These are phyloP conservation scores for Iselma pallidipennis DNA, from an alignment of 2,888 invertebrate species.

Conservation along the genomic window DNA sequence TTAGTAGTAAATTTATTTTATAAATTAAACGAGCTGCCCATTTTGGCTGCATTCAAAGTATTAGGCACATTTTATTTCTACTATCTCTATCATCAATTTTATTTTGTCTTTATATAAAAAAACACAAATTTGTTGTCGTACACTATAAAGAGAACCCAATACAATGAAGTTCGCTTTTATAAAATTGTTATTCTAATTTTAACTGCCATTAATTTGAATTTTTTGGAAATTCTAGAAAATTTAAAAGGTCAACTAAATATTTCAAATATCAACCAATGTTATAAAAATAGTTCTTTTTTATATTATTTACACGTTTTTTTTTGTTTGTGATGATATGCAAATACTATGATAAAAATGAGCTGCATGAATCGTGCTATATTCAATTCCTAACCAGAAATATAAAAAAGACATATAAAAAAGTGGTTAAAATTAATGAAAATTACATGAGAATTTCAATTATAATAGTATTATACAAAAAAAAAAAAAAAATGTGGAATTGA, in stretches of 20 bases:
- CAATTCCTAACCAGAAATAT: constrained; percentile 38
- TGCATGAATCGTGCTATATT: constrained; percentile 33
- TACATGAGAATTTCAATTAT: not conserved
- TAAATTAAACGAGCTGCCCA: not conserved
- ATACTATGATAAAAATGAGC: constrained; percentile 43
- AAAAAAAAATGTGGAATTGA: no score
- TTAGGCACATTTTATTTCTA: constrained; percentile 37
- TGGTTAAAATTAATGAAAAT: not conserved
- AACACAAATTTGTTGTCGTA: constrained; percentile 15
- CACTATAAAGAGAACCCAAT: constrained; percentile 16
- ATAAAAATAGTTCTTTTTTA: constrained; percentile 41
- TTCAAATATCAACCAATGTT: constrained; percentile 34
- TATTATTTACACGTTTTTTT: constrained; percentile 30
- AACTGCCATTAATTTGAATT: not conserved
- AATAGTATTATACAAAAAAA: constrained; percentile 6
- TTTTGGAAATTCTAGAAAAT: constrained; percentile 18
- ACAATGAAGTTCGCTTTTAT: constrained; percentile 8
- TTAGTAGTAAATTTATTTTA: constrained; percentile 1
- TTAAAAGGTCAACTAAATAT: constrained; percentile 18
- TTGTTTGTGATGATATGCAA: constrained; percentile 45
- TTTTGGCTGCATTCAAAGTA: constrained; percentile 4
- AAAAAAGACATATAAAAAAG: constrained; percentile 11
- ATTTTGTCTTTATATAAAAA: constrained; percentile 13
- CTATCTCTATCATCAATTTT: no score
- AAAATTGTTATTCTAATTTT: not conserved